Percentiles rank a stretch among this genome's conserved stretches.
phyloP scores from a whole-genome alignment of 1,140 invertebrate genomes.

The Microplitis demolitor region DNA sequence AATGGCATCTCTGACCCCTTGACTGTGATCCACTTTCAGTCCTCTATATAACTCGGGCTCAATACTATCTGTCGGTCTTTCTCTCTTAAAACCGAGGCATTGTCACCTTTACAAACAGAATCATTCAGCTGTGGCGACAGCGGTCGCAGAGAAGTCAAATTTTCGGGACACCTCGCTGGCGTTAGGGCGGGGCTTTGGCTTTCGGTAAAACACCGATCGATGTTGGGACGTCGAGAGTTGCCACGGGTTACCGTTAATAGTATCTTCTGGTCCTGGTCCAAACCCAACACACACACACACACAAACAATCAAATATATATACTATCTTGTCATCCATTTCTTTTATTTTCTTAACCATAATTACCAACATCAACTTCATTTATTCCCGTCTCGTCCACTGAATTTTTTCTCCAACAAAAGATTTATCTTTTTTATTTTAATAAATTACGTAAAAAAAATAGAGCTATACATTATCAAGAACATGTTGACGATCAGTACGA shows the following conservation, averaged over 20 bases:
- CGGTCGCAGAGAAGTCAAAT: slow-evolving; percentile 37
- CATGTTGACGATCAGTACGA: no score
- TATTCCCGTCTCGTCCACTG: no score
- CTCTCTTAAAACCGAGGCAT: no score
- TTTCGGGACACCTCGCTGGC: slow-evolving; percentile 46
- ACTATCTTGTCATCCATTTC: neutral
- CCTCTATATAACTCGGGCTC: no score
- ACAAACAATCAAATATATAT: neutral
- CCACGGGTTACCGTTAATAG: slow-evolving; percentile 61
- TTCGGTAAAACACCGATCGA: slow-evolving; percentile 62
- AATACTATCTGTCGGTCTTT: no score
- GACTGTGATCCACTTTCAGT: no score
- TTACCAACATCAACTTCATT: no score
- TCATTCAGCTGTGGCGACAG: slow-evolving; percentile 19
- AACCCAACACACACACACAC: slow-evolving; percentile 15
- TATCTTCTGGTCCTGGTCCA: slow-evolving; percentile 46
- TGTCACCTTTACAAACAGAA: neutral
- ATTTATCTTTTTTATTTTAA: neutral
- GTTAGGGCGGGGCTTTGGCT: slow-evolving; percentile 52
- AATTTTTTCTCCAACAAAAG: neutral
- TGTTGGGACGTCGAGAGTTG: slow-evolving; percentile 58
- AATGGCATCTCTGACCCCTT: neutral
- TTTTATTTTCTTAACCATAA: neutral
- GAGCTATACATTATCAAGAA: no score
- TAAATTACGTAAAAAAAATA: no score